These are phyloP conservation scores for Micromesistius poutassou DNA, from an alignment of 2,797 vertebrate species.

Conservation along the genomic window DNA sequence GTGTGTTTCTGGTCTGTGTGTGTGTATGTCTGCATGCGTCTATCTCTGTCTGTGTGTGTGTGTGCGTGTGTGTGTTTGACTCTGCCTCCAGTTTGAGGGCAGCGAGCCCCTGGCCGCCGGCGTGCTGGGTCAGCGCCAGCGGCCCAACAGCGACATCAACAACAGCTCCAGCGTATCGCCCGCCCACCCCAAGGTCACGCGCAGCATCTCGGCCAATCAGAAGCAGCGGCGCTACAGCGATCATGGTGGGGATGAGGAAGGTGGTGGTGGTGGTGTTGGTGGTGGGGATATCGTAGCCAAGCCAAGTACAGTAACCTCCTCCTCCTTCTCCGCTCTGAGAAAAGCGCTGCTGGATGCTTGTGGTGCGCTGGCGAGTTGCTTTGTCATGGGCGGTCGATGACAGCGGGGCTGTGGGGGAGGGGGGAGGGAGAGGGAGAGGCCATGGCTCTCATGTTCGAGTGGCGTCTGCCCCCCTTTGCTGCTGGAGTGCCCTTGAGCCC, in stretches of 20 bases:
- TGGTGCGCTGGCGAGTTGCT: slow-evolving; percentile 60
- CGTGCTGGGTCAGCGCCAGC: slow-evolving; percentile 86
- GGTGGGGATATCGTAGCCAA: slow-evolving; percentile 79
- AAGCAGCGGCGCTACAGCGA: slow-evolving; percentile 80
- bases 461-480: background rate
- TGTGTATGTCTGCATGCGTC: background rate
- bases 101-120: slow-evolving; percentile 87
- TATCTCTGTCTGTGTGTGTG: background rate
- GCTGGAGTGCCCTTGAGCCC: background rate
- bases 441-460: background rate
- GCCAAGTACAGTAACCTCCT: slow-evolving; percentile 70
- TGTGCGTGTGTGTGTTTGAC: background rate
- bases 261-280: slow-evolving; percentile 39
- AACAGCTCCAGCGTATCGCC: slow-evolving; percentile 95
- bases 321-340: slow-evolving; percentile 64
- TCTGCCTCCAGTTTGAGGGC: slow-evolving; percentile 85
- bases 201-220: slow-evolving; percentile 96
- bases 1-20: background rate
- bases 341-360: slow-evolving; percentile 62
- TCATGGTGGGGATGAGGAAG: slow-evolving; percentile 76
- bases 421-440: background rate
- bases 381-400: slow-evolving; percentile 30
- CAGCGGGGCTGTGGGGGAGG: background rate
- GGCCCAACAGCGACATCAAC: slow-evolving; percentile 95
- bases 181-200: slow-evolving; percentile 94